phyloP scores from a whole-genome alignment of 2,888 invertebrate genomes.

The Acanthosepion lycidas region DNA sequence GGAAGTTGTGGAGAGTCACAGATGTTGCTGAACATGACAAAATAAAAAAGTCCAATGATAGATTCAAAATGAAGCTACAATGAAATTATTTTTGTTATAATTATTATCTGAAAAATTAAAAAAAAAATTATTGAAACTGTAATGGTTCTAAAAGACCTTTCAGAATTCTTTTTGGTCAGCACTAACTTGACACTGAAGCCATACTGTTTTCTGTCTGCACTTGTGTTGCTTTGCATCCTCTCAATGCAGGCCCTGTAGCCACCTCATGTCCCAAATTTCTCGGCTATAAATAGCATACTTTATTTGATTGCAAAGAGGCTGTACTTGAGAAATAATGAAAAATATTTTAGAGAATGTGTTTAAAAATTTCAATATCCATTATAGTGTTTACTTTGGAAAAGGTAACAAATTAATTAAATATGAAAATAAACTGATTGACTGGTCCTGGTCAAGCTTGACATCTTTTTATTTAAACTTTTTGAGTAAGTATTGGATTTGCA shows the following conservation, averaged over 20 bases:
- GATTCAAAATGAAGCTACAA: too few species aligned
- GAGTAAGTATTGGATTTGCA: too few species aligned
- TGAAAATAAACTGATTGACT: too few species aligned
- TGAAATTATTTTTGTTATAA: too few species aligned
- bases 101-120: not conserved
- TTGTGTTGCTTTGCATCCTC: not conserved
- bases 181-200: not conserved
- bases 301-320: not conserved
- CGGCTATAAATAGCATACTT: not conserved
- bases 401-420: too few species aligned
- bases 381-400: too few species aligned
- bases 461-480: too few species aligned
- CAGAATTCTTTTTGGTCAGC: conserved; percentile 14
- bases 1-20: too few species aligned
- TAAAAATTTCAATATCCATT: too few species aligned
- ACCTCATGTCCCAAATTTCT: conserved; percentile 6
- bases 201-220: not conserved
- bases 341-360: not conserved
- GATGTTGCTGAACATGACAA: too few species aligned
- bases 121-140: not conserved
- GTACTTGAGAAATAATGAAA: not conserved
- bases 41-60: too few species aligned
- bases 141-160: not conserved
- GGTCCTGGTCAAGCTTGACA: too few species aligned
- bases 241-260: not conserved